Evolutionary conservation across 2,888 invertebrate species (phyloP).

Genomic region (Megaustenia siamemsis): DNA sequence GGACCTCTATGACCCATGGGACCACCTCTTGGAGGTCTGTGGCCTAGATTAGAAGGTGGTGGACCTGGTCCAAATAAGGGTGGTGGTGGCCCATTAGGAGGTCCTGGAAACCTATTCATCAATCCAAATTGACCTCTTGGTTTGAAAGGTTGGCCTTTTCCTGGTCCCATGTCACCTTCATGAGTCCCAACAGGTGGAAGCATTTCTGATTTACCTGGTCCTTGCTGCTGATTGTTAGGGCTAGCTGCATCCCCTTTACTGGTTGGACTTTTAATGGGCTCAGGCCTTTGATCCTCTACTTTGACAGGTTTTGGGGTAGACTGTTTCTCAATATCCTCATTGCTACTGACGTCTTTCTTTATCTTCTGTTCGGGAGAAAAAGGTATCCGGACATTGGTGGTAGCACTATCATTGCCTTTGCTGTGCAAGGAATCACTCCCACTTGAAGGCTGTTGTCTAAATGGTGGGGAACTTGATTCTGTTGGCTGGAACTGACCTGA

Average conservation of each 20-base stretch:
- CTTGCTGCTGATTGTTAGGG: not conserved
- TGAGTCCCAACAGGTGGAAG: conserved; percentile 40
- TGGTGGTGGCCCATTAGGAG: conserved; percentile 48
- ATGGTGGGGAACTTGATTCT: conserved; percentile 12
- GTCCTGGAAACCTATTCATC: conserved; percentile 34
- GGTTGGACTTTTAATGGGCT: not conserved
- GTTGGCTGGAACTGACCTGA: conserved; percentile 40
- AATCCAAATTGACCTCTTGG: conserved; percentile 46
- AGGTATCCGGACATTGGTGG: conserved; percentile 10
- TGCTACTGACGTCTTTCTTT: not conserved
- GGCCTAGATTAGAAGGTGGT: conserved; percentile 42
- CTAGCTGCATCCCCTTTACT: not conserved
- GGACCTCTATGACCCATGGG: conserved; percentile 52
- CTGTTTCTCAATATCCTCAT: conserved; percentile 19
- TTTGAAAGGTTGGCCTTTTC: conserved; percentile 37
- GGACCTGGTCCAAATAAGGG: conserved; percentile 44
- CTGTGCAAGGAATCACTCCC: not conserved
- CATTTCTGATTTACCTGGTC: conserved; percentile 45
- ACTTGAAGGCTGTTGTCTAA: conserved; percentile 12
- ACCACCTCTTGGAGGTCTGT: conserved; percentile 45
- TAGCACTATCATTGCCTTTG: conserved; percentile 12
- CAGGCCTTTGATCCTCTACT: conserved; percentile 26
- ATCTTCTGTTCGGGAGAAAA: conserved; percentile 27
- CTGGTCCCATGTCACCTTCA: conserved; percentile 43
- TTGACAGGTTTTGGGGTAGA: conserved; percentile 42